Percentiles rank a stretch among this genome's conserved stretches.
Evolutionary conservation across 2,797 vertebrate genomes (phyloP).

Genomic region (Lagocephalus sceleratus): DNA sequence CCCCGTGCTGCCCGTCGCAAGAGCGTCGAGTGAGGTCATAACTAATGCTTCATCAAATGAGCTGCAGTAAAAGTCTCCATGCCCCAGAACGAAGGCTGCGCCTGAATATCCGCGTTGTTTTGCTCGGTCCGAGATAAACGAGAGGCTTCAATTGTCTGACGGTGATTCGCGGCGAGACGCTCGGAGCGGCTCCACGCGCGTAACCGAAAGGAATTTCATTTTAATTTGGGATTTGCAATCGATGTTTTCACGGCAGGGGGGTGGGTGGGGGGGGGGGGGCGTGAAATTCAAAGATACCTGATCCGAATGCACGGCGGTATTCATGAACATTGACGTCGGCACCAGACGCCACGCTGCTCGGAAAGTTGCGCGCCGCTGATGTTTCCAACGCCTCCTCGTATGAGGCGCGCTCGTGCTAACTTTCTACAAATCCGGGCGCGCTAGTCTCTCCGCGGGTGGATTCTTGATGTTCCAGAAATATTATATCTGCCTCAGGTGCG

Average conservation of each 20-base stretch:
- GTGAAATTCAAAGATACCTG: constrained; percentile 46
- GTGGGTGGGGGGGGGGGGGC: no score
- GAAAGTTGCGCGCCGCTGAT: constrained; percentile 31
- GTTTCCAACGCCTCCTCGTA: constrained; percentile 22
- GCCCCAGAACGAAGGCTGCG: constrained; percentile 10
- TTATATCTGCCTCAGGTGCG: no score
- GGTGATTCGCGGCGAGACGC: constrained; percentile 42
- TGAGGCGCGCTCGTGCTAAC: constrained; percentile 20
- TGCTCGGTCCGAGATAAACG: constrained; percentile 37
- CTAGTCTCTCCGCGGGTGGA: no score
- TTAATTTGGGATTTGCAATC: constrained; percentile 52
- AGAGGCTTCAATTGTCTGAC: constrained; percentile 29
- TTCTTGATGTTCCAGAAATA: no score
- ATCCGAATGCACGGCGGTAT: constrained; percentile 42
- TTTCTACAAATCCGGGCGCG: no score
- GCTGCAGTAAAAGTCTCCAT: constrained; percentile 7
- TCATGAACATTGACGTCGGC: constrained; percentile 44
- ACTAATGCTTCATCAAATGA: not conserved
- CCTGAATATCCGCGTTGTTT: constrained; percentile 16
- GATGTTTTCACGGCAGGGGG: constrained; percentile 51
- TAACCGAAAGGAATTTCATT: constrained; percentile 41
- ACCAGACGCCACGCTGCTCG: constrained; percentile 33
- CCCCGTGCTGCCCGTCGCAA: no score
- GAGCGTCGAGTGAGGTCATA: no score
- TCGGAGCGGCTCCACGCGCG: constrained; percentile 32